Percentiles rank a stretch among this genome's conserved stretches.
Conservation (phyloP, 2,888 invertebrate species). For the Torymus auratus region DNA sequence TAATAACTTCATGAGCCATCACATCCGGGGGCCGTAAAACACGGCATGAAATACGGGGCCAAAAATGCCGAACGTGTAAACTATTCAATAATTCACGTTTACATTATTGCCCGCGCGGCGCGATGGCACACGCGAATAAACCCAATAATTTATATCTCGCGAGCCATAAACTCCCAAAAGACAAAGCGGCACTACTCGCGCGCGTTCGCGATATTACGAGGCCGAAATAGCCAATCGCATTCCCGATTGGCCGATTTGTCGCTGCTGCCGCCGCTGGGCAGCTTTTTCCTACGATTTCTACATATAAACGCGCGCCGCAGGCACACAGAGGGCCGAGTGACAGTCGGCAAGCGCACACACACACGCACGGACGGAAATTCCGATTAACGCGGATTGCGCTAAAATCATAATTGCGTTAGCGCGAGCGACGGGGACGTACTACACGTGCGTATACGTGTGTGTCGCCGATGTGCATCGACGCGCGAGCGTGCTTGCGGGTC, state of each 20-base stretch:
- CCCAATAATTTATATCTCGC: constrained; percentile 15
- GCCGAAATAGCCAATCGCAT: constrained; percentile 1
- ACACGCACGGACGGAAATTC: constrained; percentile 29
- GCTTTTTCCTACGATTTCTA: neutral
- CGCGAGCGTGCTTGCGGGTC: constrained; percentile 42
- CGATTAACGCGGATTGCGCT: constrained; percentile 52
- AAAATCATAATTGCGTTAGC: constrained; percentile 56
- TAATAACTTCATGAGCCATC: constrained; percentile 24
- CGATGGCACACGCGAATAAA: neutral
- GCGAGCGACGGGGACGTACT: neutral
- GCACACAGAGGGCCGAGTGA: neutral
- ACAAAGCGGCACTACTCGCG: no score
- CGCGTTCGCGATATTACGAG: constrained; percentile 14
- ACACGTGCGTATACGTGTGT: neutral
- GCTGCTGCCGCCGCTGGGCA: constrained; percentile 4
- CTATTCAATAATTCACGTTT: constrained; percentile 36
- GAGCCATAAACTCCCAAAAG: neutral
- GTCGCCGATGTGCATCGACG: neutral
- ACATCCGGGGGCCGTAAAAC: neutral
- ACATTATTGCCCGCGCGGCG: neutral
- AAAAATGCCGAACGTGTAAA: constrained; percentile 32
- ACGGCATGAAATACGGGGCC: neutral
- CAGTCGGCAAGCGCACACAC: neutral
- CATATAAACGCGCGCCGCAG: neutral
- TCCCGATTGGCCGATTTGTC: constrained; percentile 36